Conservation (phyloP, 1,140 invertebrate species). For the Portunus trituberculatus region DNA sequence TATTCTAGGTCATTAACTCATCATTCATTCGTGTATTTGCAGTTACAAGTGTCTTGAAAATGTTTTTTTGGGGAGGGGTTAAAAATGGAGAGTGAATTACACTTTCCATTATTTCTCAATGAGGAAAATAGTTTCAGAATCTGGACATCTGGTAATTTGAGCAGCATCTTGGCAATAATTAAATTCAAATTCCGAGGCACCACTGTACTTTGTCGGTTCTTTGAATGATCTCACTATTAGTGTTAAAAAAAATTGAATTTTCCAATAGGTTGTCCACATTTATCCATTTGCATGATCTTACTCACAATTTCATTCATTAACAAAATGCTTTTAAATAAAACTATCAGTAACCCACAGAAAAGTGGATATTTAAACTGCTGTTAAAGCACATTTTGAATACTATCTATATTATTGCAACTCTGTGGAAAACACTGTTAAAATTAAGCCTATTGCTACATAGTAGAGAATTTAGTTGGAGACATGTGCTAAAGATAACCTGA, state of each 20-base stretch:
- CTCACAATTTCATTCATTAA: neutral
- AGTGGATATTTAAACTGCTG: too few species aligned
- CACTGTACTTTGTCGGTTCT: neutral
- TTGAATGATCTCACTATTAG: neutral
- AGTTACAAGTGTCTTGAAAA: too few species aligned
- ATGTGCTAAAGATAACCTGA: too few species aligned
- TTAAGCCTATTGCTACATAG: too few species aligned
- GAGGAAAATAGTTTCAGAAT: neutral
- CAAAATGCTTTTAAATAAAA: neutral
- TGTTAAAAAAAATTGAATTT: neutral
- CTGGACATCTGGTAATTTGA: neutral
- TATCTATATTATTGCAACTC: too few species aligned
- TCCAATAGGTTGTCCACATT: neutral
- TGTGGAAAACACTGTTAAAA: too few species aligned
- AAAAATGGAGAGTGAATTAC: neutral
- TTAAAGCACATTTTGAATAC: too few species aligned
- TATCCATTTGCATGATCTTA: neutral
- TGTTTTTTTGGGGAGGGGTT: neutral
- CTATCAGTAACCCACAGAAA: neutral
- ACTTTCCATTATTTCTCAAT: neutral
- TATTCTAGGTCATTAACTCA: neutral
- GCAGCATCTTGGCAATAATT: neutral
- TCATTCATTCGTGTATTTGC: neutral
- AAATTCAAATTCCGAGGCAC: neutral
- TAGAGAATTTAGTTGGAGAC: too few species aligned